Conservation (phyloP, 2,113 vertebrate genomes). For the Oceanites oceanicus region DNA sequence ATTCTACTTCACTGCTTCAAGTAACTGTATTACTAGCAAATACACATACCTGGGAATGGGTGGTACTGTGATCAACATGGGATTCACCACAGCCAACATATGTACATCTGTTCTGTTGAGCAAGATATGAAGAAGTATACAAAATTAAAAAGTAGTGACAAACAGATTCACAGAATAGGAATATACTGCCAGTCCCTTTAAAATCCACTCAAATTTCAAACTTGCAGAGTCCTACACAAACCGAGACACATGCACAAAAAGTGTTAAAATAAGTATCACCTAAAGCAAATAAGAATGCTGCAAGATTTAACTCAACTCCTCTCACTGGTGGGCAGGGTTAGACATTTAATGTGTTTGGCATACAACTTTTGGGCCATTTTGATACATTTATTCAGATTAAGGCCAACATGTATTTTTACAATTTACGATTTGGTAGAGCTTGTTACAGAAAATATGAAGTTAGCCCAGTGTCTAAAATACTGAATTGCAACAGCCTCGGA, state of each 20-base stretch:
- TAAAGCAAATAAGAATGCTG: neutral
- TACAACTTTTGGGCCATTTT: neutral
- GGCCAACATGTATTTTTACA: neutral
- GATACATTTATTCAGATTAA: neutral
- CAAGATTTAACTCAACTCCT: constrained; percentile 4
- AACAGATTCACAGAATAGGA: neutral
- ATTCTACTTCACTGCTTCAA: neutral
- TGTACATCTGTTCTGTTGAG: constrained; percentile 85
- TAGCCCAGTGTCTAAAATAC: neutral
- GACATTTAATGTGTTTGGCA: neutral
- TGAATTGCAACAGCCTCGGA: neutral
- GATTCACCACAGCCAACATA: constrained; percentile 98
- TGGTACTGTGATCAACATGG: constrained; percentile 94
- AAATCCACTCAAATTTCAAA: neutral
- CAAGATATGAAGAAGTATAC: neutral
- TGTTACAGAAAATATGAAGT: neutral
- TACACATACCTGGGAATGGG: constrained; percentile 91
- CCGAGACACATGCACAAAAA: neutral
- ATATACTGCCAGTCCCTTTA: neutral
- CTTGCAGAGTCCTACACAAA: neutral
- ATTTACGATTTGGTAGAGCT: neutral
- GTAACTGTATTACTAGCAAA: neutral
- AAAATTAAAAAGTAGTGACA: neutral
- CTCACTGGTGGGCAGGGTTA: neutral
- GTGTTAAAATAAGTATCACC: neutral